Conservation (phyloP, 2,888 invertebrate genomes). For the Hololepta plana region DNA sequence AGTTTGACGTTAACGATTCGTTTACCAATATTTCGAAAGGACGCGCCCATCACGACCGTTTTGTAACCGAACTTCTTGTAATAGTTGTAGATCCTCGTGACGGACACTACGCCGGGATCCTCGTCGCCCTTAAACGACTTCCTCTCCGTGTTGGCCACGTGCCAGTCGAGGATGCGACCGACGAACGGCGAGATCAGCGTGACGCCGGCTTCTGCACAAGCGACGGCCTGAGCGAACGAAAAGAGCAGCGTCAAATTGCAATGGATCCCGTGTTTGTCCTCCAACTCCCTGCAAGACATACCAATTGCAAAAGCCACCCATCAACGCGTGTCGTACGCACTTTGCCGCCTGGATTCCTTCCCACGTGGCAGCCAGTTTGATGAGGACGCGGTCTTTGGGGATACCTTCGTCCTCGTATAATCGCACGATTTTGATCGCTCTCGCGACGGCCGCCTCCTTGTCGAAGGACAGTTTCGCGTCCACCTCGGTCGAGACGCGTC, state of each 20-base stretch:
- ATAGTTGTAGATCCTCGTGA: constrained; percentile 84
- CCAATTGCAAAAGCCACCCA: no score
- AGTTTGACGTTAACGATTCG: constrained; percentile 8
- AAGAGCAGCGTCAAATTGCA: constrained; percentile 90
- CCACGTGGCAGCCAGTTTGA: constrained; percentile 93
- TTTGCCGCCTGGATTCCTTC: constrained; percentile 96
- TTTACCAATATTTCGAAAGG: constrained; percentile 80
- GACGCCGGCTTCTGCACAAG: constrained; percentile 87
- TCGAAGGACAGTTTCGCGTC: constrained; percentile 88
- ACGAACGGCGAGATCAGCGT: constrained; percentile 95
- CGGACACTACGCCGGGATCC: constrained; percentile 85
- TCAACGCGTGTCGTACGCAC: no score
- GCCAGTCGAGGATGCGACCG: constrained; percentile 91
- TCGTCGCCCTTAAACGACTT: constrained; percentile 62
- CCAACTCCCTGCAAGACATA: constrained; percentile 46
- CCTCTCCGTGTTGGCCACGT: constrained; percentile 62
- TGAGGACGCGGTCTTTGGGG: constrained; percentile 75
- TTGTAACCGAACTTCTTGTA: constrained; percentile 95
- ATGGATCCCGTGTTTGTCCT: constrained; percentile 75
- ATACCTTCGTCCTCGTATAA: constrained; percentile 75
- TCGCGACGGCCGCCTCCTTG: constrained; percentile 66
- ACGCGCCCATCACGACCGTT: constrained; percentile 98
- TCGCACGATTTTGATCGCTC: constrained; percentile 62
- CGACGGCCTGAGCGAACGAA: constrained; percentile 81
- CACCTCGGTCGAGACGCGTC: constrained; percentile 82